These are phyloP conservation scores for Eurytoma adleriae DNA, from an alignment of 2,888 invertebrate genomes.

Conservation along the genomic window DNA sequence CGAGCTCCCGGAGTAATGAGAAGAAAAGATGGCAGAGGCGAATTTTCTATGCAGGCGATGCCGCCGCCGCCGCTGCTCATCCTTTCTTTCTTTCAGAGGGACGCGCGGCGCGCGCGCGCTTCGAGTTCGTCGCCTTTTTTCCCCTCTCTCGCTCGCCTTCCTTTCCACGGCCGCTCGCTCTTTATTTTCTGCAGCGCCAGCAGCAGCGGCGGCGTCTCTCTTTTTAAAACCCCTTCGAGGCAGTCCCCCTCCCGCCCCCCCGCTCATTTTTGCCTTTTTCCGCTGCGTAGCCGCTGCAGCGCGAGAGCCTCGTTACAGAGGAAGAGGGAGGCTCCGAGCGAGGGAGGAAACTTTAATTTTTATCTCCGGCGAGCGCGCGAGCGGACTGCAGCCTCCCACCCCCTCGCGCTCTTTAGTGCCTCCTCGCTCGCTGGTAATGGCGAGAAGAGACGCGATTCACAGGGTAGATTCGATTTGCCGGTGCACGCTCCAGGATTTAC, in stretches of 20 bases:
- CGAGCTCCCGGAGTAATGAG: constrained; percentile 69
- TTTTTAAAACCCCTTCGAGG: constrained; percentile 44
- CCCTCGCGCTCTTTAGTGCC: constrained; percentile 4
- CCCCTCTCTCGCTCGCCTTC: neutral
- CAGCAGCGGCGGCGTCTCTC: neutral
- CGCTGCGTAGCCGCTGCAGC: neutral
- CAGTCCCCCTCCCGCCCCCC: no score
- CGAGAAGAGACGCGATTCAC: constrained; percentile 13
- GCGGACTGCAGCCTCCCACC: no score
- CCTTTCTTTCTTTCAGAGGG: constrained; percentile 11
- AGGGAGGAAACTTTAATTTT: constrained; percentile 31
- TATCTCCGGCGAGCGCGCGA: constrained; percentile 15
- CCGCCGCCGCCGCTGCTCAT: neutral
- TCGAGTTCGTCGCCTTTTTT: constrained; percentile 4
- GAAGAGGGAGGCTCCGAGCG: neutral
- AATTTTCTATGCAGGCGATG: constrained; percentile 48
- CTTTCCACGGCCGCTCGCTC: neutral
- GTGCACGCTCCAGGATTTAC: neutral
- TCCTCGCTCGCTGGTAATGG: constrained; percentile 4
- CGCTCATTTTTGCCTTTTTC: constrained; percentile 50
- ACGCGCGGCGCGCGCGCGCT: no score
- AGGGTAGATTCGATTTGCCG: constrained; percentile 15
- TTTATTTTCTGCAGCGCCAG: constrained; percentile 25
- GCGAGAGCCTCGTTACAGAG: neutral
- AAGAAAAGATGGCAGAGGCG: constrained; percentile 62